Conservation (phyloP, 2,888 invertebrate species). For the Byasa hedistus region DNA sequence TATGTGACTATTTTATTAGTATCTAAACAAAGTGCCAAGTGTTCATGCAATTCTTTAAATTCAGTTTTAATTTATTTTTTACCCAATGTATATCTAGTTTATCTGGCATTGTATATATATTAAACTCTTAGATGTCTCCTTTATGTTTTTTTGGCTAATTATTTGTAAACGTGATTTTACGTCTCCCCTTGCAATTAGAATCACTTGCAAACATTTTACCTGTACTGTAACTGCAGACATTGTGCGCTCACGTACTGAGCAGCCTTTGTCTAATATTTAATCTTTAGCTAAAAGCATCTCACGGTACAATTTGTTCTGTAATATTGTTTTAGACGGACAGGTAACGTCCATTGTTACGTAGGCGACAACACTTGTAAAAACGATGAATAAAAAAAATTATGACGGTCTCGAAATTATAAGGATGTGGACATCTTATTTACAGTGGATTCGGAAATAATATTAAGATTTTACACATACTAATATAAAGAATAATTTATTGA, state of each 20-base stretch:
- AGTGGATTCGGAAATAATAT: neutral
- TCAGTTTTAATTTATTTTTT: no score
- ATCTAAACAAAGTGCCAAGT: no score
- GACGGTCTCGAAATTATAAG: constrained; percentile 32
- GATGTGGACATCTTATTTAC: neutral
- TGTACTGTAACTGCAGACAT: constrained; percentile 44
- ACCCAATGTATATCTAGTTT: neutral
- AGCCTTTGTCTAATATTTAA: constrained; percentile 47
- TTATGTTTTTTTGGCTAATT: constrained; percentile 33
- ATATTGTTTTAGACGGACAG: constrained; percentile 71
- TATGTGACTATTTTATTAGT: no score
- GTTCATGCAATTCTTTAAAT: no score
- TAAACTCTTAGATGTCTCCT: neutral
- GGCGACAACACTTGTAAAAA: constrained; percentile 42
- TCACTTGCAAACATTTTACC: constrained; percentile 50
- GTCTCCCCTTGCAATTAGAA: constrained; percentile 63
- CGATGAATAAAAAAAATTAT: constrained; percentile 22
- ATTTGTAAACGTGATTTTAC: constrained; percentile 61
- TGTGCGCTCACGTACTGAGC: constrained; percentile 61
- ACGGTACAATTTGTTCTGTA: constrained; percentile 63
- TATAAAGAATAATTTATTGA: neutral
- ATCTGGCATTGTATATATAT: neutral
- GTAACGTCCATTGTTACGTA: constrained; percentile 56
- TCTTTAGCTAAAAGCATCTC: constrained; percentile 61
- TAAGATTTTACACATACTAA: neutral